Percentiles rank a stretch among this genome's conserved stretches.
Evolutionary conservation across 2,797 vertebrate species (phyloP).

Genomic region (Distichodus sexfasciatus): DNA sequence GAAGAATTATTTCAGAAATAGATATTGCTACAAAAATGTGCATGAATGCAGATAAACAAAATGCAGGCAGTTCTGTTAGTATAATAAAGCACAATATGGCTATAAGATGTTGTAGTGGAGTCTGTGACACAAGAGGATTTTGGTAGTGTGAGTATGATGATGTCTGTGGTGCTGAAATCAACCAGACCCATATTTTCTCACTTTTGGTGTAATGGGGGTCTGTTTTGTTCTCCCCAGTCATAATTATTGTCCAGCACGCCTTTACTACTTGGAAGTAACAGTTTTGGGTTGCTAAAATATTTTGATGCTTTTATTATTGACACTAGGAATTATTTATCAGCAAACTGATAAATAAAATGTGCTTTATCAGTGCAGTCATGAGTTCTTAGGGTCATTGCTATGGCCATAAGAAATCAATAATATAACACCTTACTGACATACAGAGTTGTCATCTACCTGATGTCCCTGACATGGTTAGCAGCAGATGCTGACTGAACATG

Average conservation of each 20-base stretch:
- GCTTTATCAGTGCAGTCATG: not conserved
- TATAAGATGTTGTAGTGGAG: too few relatives aligned
- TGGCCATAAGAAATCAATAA: not conserved
- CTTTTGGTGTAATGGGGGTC: not conserved
- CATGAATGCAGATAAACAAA: too few relatives aligned
- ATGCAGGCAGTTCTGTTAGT: too few relatives aligned
- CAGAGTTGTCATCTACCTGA: conserved; percentile 42
- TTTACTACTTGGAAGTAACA: too few relatives aligned
- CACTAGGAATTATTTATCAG: too few relatives aligned
- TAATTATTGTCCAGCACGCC: not conserved
- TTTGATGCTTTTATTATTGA: too few relatives aligned
- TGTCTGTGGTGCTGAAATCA: conserved; percentile 23
- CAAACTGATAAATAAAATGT: not conserved
- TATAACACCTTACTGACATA: not conserved
- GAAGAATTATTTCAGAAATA: too few relatives aligned
- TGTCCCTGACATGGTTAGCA: conserved; percentile 31
- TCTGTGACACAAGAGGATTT: too few relatives aligned
- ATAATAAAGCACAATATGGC: too few relatives aligned
- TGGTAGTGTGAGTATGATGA: not conserved
- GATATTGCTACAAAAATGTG: too few relatives aligned
- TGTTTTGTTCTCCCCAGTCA: too few relatives aligned
- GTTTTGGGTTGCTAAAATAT: too few relatives aligned
- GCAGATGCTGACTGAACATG: conserved; percentile 55
- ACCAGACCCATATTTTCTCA: not conserved
- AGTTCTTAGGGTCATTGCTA: not conserved